Percentiles rank a stretch among this genome's conserved stretches.
phyloP scores from a whole-genome alignment of 2,797 vertebrate genomes.

The Spatula versicolor region DNA sequence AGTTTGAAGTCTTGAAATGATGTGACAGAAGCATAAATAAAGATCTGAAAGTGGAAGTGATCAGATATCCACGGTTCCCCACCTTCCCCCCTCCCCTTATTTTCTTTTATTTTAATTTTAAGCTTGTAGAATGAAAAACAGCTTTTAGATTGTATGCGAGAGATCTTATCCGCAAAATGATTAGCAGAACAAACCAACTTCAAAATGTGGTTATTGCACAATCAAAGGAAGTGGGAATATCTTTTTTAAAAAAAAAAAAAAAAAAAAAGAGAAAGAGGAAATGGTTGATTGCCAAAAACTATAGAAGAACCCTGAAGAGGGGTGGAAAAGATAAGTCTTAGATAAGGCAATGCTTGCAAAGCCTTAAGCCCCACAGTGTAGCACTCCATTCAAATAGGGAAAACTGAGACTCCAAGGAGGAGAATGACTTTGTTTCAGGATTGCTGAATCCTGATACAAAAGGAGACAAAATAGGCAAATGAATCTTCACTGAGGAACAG shows the following conservation, averaged over 20 bases:
- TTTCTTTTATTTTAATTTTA: not conserved
- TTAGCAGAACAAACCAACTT: not conserved
- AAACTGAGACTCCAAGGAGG: fast-evolving
- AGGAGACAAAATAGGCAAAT: not conserved
- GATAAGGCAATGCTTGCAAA: not conserved
- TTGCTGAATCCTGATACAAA: not conserved
- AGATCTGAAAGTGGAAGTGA: not conserved
- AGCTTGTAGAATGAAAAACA: not conserved
- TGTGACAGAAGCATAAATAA: not conserved
- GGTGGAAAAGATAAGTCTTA: not conserved
- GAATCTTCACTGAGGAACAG: not conserved
- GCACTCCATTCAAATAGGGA: not conserved
- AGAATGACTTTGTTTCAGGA: not conserved
- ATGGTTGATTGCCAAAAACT: not conserved
- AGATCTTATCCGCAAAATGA: not conserved
- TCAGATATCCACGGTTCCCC: not conserved
- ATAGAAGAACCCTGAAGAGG: not conserved
- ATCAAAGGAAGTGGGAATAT: not conserved
- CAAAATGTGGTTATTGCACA: not conserved
- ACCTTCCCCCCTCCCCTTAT: not conserved
- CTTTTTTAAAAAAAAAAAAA: too few relatives aligned
- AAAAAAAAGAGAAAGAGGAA: not conserved
- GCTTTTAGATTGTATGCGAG: not conserved
- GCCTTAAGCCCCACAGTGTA: not conserved
- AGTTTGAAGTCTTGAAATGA: not conserved